phyloP scores from a whole-genome alignment of 2,888 invertebrate genomes.

The Clostera curtula region DNA sequence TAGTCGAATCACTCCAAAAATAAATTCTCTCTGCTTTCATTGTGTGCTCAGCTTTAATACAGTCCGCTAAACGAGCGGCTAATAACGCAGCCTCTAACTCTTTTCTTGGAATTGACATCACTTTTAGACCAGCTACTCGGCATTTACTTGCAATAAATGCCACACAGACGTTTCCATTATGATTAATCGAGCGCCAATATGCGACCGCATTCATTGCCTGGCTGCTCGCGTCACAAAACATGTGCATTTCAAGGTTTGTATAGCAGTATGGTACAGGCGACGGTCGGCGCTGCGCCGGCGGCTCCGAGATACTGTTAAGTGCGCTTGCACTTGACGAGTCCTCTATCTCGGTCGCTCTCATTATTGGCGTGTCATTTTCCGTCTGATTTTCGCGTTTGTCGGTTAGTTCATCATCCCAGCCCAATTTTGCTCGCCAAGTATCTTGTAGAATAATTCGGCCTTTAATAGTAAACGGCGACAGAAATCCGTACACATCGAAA shows the following conservation, averaged over 20 bases:
- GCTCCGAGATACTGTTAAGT: too few species aligned
- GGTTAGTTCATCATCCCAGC: conserved; percentile 12
- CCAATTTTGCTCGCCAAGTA: conserved; percentile 7
- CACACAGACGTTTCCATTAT: background rate
- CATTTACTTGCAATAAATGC: conserved; percentile 7
- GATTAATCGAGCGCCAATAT: background rate
- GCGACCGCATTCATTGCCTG: conserved; percentile 2
- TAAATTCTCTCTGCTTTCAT: background rate
- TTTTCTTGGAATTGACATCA: background rate
- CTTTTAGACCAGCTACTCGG: conserved; percentile 1
- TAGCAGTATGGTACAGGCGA: too few species aligned
- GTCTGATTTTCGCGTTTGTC: conserved; percentile 4
- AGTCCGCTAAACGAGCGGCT: conserved; percentile 2
- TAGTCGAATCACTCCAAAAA: conserved; percentile 10
- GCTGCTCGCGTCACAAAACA: conserved; percentile 5
- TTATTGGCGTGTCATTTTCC: background rate
- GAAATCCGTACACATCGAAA: conserved; percentile 13
- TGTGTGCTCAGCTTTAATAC: conserved; percentile 4
- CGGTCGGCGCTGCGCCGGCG: background rate
- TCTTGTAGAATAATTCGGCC: conserved; percentile 11
- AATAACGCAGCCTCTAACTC: conserved; percentile 6
- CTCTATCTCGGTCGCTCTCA: background rate
- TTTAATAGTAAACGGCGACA: conserved; percentile 9
- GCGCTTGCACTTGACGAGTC: too few species aligned
- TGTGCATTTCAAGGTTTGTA: conserved; percentile 6